Conservation (phyloP, 2,888 invertebrate species). For the Nineta flava region DNA sequence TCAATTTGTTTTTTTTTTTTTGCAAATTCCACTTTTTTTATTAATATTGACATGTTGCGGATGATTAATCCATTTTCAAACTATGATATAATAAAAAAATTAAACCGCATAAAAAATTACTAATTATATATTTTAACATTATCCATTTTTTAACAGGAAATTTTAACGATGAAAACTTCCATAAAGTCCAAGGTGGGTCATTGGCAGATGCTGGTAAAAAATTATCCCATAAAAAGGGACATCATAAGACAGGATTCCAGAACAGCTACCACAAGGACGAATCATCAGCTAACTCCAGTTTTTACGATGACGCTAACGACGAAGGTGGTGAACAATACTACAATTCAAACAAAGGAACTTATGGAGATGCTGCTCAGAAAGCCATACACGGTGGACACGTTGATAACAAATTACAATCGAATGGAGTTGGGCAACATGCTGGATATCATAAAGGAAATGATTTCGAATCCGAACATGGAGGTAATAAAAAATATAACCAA, state of each 20-base stretch:
- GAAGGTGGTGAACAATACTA: constrained; percentile 25
- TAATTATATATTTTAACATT: no score
- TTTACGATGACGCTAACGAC: constrained; percentile 43
- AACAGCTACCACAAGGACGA: constrained; percentile 57
- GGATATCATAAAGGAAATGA: constrained; percentile 22
- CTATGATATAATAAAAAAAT: no score
- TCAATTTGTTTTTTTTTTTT: no score
- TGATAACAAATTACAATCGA: constrained; percentile 17
- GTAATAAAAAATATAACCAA: constrained; percentile 19
- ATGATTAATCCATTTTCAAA: no score
- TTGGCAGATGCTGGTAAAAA: constrained; percentile 19
- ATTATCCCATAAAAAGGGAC: constrained; percentile 45
- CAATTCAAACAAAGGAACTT: constrained; percentile 21
- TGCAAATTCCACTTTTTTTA: no score
- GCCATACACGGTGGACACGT: constrained; percentile 18
- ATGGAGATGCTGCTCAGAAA: constrained; percentile 18
- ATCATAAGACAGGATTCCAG: constrained; percentile 50
- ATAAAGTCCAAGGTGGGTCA: constrained; percentile 20
- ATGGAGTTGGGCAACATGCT: constrained; percentile 20
- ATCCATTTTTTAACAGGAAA: not conserved
- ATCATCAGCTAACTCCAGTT: constrained; percentile 49
- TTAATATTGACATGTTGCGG: no score
- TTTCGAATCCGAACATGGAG: constrained; percentile 19
- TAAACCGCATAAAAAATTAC: no score
- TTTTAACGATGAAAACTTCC: constrained; percentile 18